Evolutionary conservation across 2,888 invertebrate genomes (phyloP).

Genomic region (Galerucella calmariensis): DNA sequence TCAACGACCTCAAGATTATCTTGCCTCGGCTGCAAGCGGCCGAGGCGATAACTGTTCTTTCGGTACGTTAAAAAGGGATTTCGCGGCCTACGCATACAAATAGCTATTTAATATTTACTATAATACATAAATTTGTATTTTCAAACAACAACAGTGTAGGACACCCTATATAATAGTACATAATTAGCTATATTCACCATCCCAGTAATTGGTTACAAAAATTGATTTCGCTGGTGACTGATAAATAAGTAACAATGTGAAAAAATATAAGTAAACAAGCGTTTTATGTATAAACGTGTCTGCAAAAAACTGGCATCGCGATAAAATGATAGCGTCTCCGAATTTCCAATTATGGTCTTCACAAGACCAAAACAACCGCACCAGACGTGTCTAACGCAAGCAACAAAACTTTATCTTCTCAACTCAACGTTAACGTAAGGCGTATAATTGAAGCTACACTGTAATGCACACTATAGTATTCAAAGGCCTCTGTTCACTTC

Average conservation of each 20-base stretch:
- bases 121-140: too few species aligned
- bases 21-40: too few species aligned
- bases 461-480: slow-evolving; percentile 29
- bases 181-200: background rate
- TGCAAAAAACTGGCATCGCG: slow-evolving; percentile 3
- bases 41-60: too few species aligned
- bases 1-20: too few species aligned
- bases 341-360: slow-evolving; percentile 30
- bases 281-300: background rate
- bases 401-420: slow-evolving; percentile 36
- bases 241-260: background rate
- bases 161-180: too few species aligned
- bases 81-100: too few species aligned
- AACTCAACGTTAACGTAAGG: slow-evolving; percentile 9
- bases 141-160: too few species aligned
- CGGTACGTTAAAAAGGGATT: too few species aligned
- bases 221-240: background rate
- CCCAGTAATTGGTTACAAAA: background rate
- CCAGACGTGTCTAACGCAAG: slow-evolving; percentile 28
- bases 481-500: slow-evolving; percentile 27
- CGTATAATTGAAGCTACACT: slow-evolving; percentile 40
- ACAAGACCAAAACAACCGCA: slow-evolving; percentile 34
- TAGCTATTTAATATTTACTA: too few species aligned
- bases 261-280: background rate
- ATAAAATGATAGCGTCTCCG: slow-evolving; percentile 13